phyloP scores from a whole-genome alignment of 2,113 vertebrate genomes.

The Tragelaphus scriptus region DNA sequence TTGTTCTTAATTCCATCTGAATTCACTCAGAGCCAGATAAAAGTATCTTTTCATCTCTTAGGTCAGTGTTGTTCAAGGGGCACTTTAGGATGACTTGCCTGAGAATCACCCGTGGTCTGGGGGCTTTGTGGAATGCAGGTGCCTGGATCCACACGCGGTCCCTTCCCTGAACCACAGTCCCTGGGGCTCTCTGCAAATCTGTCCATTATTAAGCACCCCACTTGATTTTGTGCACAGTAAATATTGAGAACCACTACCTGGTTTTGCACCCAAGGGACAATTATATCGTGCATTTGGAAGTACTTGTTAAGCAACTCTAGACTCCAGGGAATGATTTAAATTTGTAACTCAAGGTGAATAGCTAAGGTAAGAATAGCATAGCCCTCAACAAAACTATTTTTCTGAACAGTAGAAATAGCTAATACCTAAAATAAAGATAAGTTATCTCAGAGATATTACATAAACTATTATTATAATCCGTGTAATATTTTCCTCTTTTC shows the following conservation, averaged over 20 bases:
- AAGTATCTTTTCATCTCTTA: not conserved
- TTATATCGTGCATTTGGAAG: not conserved
- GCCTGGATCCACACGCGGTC: rapidly evolving
- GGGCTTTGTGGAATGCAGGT: not conserved
- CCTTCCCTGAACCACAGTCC: not conserved
- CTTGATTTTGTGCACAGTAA: too few relatives aligned
- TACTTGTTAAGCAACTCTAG: not conserved
- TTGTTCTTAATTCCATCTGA: not conserved
- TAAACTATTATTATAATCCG: not conserved
- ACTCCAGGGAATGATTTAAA: not conserved
- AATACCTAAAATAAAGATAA: not conserved
- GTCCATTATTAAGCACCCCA: not conserved
- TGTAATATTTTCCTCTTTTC: not conserved
- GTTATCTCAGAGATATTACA: not conserved
- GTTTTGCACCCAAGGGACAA: not conserved
- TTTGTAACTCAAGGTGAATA: not conserved
- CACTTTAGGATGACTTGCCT: too few relatives aligned
- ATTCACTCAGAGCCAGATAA: not conserved
- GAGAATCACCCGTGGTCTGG: not conserved
- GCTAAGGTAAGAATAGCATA: not conserved
- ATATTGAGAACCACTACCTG: not conserved
- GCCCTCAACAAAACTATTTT: not conserved
- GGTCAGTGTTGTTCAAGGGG: not conserved
- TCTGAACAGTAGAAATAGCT: not conserved
- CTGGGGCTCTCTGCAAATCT: not conserved